Evolutionary conservation across 1,140 invertebrate species (phyloP).

Genomic region (Nephotettix cincticeps): DNA sequence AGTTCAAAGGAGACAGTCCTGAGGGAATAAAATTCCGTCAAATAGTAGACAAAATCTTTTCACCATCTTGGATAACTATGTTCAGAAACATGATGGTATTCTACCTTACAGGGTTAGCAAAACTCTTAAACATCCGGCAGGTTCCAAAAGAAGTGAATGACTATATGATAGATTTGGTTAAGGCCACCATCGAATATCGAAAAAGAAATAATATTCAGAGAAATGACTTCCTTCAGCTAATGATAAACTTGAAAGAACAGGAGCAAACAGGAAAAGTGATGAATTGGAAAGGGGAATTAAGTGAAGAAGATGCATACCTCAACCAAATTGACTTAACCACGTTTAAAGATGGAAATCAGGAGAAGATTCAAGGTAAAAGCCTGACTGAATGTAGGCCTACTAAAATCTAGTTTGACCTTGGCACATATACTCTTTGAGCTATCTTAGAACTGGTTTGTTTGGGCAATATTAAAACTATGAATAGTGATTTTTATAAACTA

Average conservation of each 20-base stretch:
- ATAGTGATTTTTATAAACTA: too few species aligned
- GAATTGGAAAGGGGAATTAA: slow-evolving; percentile 12
- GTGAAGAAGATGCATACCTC: slow-evolving; percentile 2
- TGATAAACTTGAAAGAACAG: slow-evolving; percentile 21
- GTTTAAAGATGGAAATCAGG: too few species aligned
- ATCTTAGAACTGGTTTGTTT: too few species aligned
- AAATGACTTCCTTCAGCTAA: slow-evolving; percentile 28
- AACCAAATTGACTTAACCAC: slow-evolving; percentile 27
- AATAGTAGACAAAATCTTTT: slow-evolving; percentile 16
- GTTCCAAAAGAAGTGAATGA: background rate
- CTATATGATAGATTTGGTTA: background rate
- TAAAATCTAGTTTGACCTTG: too few species aligned
- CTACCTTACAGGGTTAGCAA: background rate
- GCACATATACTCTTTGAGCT: too few species aligned
- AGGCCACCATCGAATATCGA: background rate
- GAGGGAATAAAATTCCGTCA: background rate
- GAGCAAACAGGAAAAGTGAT: background rate
- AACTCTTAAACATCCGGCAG: background rate
- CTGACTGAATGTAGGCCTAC: too few species aligned
- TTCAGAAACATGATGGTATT: background rate
- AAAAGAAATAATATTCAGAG: background rate
- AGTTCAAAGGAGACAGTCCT: slow-evolving; percentile 12
- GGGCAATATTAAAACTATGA: too few species aligned
- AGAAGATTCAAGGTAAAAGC: too few species aligned
- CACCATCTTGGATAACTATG: background rate